phyloP scores from a whole-genome alignment of 2,797 vertebrate genomes.

The Acestrorhynchus altus region DNA sequence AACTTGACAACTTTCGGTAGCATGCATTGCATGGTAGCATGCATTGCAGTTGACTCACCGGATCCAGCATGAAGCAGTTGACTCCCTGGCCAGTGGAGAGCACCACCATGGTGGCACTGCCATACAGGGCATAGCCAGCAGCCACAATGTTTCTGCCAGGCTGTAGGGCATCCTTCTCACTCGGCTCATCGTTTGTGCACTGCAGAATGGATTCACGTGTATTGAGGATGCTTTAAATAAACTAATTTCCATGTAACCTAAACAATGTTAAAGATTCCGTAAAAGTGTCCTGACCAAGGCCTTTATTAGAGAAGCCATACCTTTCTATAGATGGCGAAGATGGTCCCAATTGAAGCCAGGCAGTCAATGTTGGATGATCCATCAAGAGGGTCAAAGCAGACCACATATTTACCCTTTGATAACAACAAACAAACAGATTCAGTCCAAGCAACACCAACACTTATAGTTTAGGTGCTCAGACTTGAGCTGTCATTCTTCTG shows the following conservation, averaged over 20 bases:
- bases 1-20: no score
- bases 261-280: background rate
- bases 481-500: background rate
- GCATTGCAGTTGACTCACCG: slow-evolving; percentile 75
- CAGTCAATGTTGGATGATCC: slow-evolving; percentile 99
- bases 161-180: slow-evolving; percentile 88
- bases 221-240: background rate
- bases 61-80: slow-evolving; percentile 98
- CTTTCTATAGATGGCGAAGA: slow-evolving; percentile 96
- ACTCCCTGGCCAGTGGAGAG: slow-evolving; percentile 89
- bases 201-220: slow-evolving; percentile 56
- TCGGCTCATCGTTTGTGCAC: slow-evolving; percentile 82
- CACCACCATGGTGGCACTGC: slow-evolving; percentile 96
- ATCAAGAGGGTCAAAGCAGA: slow-evolving; percentile 97
- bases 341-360: slow-evolving; percentile 96
- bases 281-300: background rate
- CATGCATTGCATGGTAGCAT: background rate
- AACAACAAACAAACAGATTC: slow-evolving; percentile 7
- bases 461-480: background rate
- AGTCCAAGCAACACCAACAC: background rate
- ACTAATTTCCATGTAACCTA: background rate
- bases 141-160: slow-evolving; percentile 91
- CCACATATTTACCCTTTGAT: slow-evolving; percentile 95
- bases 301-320: slow-evolving; percentile 58
- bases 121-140: slow-evolving; percentile 94